phyloP scores from a whole-genome alignment of 2,113 vertebrate genomes.

The Podiceps cristatus region DNA sequence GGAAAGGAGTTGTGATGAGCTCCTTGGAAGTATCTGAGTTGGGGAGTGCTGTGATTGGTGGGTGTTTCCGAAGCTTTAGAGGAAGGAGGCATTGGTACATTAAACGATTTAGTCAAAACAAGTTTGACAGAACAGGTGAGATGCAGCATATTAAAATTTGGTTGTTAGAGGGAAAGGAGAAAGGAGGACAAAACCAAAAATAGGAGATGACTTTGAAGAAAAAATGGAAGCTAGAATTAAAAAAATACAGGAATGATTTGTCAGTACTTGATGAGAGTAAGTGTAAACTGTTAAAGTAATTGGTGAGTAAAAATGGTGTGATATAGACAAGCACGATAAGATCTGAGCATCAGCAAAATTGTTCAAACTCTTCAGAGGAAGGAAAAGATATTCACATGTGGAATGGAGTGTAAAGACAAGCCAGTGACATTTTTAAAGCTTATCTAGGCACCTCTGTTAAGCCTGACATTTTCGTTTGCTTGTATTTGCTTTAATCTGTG shows the following conservation, averaged over 20 bases:
- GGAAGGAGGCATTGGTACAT: background rate
- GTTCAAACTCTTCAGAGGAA: background rate
- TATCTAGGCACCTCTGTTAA: constrained; percentile 1
- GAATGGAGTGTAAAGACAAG: constrained; percentile 32
- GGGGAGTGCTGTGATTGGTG: background rate
- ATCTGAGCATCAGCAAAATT: background rate
- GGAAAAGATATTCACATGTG: background rate
- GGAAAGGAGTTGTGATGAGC: background rate
- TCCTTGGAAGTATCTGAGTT: background rate
- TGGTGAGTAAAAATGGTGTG: background rate
- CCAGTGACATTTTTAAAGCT: constrained; percentile 52
- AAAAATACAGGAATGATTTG: background rate
- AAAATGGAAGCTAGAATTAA: background rate
- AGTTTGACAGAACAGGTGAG: background rate
- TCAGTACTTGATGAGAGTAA: background rate
- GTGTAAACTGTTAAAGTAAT: background rate
- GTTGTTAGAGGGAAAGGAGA: background rate
- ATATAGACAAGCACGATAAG: background rate
- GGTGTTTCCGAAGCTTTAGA: background rate
- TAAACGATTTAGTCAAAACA: background rate
- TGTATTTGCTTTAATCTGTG: background rate
- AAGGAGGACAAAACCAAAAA: background rate
- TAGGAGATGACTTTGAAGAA: background rate
- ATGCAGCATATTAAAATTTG: background rate
- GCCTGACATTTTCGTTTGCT: constrained; percentile 32